Evolutionary conservation across 1,140 invertebrate genomes (phyloP), one percentile per base, ranked within the genome.

Genomic region (Bombus consobrinus): DNA sequence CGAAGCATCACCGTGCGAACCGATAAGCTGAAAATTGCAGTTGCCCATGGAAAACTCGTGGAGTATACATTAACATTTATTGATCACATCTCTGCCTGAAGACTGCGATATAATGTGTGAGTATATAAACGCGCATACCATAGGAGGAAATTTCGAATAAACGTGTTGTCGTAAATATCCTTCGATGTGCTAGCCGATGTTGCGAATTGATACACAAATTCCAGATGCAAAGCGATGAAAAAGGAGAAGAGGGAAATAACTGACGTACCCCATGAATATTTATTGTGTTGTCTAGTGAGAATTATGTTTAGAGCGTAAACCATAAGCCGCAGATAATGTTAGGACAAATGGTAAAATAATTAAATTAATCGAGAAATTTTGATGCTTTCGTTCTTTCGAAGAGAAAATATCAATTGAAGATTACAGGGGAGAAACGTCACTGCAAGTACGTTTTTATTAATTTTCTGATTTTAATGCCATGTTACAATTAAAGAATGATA

Each of bases 1-100:
- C 59, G 37, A 71, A 47, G 75, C 82, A 43, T 78, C 77, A n/a
- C 25, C 3, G 13, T 10, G 47, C 68, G 77, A 85, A 62, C 39
- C 83, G 77, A 72, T 85, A 85, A 85, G 47, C 83, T 80, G 83
- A 80, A 85, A 85, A 85, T 81, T 85, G 77, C 77, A 66, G 28
- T 69, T 73, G 34, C 34, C 53, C 41, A 69, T 32, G 57, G 41
- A 73, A 41, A 73, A 80, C 68, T 64, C 39, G 10, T 25, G 28
- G 68, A 62, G 69, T 68, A 85, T 85, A 72, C 83, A 53, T 73
- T 80, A 69, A 80, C 83, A 68, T 85, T 81, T 85, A 81, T 85
- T 18, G 83, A 85, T 85, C 83, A 66, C 53, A 85, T 85, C 83
- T 81, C 32, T 15, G 25, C 32, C 34, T 39, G 57, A 80, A 83